Base-by-base conservation (phyloP, 2,888 invertebrate genomes). In the Chouioia cunea region DNA sequence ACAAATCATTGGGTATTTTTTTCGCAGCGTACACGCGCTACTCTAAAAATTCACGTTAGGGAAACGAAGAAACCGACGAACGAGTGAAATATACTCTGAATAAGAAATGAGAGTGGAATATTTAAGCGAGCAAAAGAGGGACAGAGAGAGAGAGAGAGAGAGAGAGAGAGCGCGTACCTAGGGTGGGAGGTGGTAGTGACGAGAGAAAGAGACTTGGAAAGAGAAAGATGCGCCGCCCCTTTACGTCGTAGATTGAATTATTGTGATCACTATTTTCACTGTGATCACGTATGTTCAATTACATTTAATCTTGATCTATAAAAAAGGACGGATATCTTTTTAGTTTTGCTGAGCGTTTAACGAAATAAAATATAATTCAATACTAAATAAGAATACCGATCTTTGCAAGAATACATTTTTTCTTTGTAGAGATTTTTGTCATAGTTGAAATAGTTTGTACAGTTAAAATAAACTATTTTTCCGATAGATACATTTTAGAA, bases 61-160 rank as follows among this genome's bases (percentile, higher is more conserved):
- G 73, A 78, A 76, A 76, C 75, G 79, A 80, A 79, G 77, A 78
- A 80, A 75, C 76, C 76, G 76, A 78, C 78, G 80, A 81, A 80
- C 76, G 80, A 79, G 81, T 81, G 80, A 82, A 81, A 83, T 83
- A 82, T 81, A 81, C 79, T 77, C 79, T 81, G 81, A 81, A 83
- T 83, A 83, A 79, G 80, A 75, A 82, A 83, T 81, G 81, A 81
- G 79, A 36, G 36, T 75, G 75, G 80, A 82, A 82, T 82, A 81
- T 81, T 81, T 79, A 79, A 82, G 77, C 77, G 75, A n/a, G 27
- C 36, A 16, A 16, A 16, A 56, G 60, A 60, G 43, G 46, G 60
- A 46, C n/a, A 23, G 47, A 63, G 36, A 54, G 50, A 46, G 53
- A 23, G 53, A 47, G 56, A 48, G 14, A 54, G 56, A 27, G 65